phyloP scores from a whole-genome alignment of 2,113 vertebrate genomes.

The Dicerorhinus sumatrensis region DNA sequence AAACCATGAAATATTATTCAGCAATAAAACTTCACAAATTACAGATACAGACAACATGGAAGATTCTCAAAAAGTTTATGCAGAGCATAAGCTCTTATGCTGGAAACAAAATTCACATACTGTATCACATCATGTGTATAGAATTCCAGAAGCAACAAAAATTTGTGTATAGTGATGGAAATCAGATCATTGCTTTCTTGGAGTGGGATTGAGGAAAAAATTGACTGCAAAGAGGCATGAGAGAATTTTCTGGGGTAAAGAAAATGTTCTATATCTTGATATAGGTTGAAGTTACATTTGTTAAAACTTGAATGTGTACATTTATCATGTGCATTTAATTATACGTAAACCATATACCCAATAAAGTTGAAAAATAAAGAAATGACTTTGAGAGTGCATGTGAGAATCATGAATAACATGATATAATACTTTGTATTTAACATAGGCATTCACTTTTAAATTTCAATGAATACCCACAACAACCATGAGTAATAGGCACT shows the following conservation, averaged over 20 bases:
- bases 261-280: neutral
- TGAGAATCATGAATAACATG: neutral
- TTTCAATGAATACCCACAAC: neutral
- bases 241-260: neutral
- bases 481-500: neutral
- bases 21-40: neutral
- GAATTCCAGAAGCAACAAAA: neutral
- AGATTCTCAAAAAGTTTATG: neutral
- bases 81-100: neutral
- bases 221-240: neutral
- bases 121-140: accelerated
- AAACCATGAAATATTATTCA: neutral
- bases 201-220: neutral
- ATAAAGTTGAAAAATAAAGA: neutral
- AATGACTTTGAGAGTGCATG: neutral
- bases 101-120: neutral
- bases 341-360: neutral
- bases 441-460: neutral
- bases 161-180: neutral
- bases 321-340: neutral
- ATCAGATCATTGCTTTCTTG: neutral
- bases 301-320: neutral
- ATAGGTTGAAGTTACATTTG: neutral
- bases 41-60: neutral
- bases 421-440: neutral